Conservation (phyloP, 2,113 vertebrate species). For the Trematomus loennbergii region DNA sequence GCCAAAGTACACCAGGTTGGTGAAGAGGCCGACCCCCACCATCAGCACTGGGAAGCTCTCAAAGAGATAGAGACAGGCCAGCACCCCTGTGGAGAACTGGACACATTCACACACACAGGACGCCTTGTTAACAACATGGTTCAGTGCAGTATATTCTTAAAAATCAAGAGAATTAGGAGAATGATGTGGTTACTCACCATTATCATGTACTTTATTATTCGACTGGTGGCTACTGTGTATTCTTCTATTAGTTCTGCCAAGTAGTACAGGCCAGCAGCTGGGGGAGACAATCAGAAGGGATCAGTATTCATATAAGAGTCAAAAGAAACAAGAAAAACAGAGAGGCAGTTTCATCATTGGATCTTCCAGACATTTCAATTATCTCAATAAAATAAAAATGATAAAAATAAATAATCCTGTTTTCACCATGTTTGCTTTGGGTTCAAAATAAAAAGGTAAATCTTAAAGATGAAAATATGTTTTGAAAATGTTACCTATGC, state of each 20-base stretch:
- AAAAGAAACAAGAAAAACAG: too few species aligned
- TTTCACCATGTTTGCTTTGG: too few species aligned
- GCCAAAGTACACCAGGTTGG: conserved; percentile 96
- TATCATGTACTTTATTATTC: conserved; percentile 98
- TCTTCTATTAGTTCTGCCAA: conserved; percentile 97
- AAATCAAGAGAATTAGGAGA: not conserved
- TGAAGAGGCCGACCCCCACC: conserved; percentile 94
- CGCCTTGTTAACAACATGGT: not conserved
- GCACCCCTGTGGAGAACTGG: conserved; percentile 94
- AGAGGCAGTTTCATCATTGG: too few species aligned
- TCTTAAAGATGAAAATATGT: too few species aligned
- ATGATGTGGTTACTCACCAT: conserved; percentile 87
- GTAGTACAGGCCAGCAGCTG: conserved; percentile 96
- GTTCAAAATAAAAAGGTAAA: too few species aligned
- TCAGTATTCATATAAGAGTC: not conserved
- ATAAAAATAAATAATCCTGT: too few species aligned
- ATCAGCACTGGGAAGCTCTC: conserved; percentile 91
- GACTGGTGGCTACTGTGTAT: conserved; percentile 93
- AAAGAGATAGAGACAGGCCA: conserved; percentile 91
- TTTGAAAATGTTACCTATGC: too few species aligned
- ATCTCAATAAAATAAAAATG: too few species aligned
- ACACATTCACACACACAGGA: conserved; percentile 10
- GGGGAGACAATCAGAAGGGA: not conserved
- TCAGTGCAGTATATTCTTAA: not conserved
- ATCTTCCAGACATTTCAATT: too few species aligned